Percentiles rank a stretch among this genome's conserved stretches.
phyloP scores from a whole-genome alignment of 1,140 invertebrate species.

The Bombyx mori region ASM3026992v2 NC_085113.1:7312001-7312500 shows the following conservation, averaged over 20 bases:
- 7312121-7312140: conserved; percentile 84
- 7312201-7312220: conserved; percentile 18
- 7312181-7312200: background rate
- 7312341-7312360: conserved; percentile 78
- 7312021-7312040: background rate
- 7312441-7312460: conserved; percentile 3
- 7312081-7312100: conserved; percentile 84
- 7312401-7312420: conserved; percentile 20
- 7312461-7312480: too few species aligned
- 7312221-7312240: conserved; percentile 27
- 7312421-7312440: conserved; percentile 17
- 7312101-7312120: conserved; percentile 82
- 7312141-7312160: conserved; percentile 76
- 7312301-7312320: conserved; percentile 75
- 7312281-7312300: conserved; percentile 79
- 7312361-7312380: conserved; percentile 22
- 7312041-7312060: conserved; percentile 55
- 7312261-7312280: conserved; percentile 78
- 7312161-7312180: conserved; percentile 11
- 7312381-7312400: conserved; percentile 49
- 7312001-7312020: background rate
- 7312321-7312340: conserved; percentile 83
- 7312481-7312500: too few species aligned
- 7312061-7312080: conserved; percentile 87
- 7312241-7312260: conserved; percentile 55